These are phyloP conservation scores for Drosophila histrio DNA, from an alignment of 2,888 invertebrate species.

Conservation along the genomic window DNA sequence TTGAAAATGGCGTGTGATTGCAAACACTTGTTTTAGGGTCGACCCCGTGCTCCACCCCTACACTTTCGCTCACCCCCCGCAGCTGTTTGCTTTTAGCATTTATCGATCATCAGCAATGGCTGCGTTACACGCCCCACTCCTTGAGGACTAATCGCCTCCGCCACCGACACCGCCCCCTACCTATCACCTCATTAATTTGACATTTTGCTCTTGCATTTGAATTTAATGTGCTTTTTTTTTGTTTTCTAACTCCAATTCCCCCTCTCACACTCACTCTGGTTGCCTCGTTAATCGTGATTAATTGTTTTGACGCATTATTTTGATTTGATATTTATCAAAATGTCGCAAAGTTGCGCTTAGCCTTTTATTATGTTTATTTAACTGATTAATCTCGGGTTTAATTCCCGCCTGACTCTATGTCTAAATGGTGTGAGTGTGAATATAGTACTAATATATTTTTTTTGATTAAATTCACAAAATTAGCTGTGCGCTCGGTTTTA, in stretches of 20 bases:
- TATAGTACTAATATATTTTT: conserved; percentile 13
- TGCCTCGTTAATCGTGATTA: conserved; percentile 72
- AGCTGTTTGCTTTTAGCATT: conserved; percentile 57
- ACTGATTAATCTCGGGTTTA: conserved; percentile 64
- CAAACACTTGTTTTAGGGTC: conserved; percentile 63
- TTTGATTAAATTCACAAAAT: conserved; percentile 41
- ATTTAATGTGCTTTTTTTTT: conserved; percentile 26
- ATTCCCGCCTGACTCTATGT: neutral
- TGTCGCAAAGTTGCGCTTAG: conserved; percentile 73
- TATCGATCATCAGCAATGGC: conserved; percentile 65
- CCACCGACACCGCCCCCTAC: neutral
- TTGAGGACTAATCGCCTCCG: conserved; percentile 25
- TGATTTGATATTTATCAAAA: conserved; percentile 78
- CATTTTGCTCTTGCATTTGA: conserved; percentile 42
- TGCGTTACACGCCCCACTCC: neutral
- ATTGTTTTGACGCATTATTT: conserved; percentile 78
- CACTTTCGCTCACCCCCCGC: conserved; percentile 18
- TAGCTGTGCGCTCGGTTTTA: conserved; percentile 46
- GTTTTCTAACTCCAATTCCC: conserved; percentile 15
- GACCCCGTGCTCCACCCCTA: neutral
- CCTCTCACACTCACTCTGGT: neutral
- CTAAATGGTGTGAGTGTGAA: neutral
- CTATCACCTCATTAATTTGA: conserved; percentile 50
- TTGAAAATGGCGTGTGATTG: conserved; percentile 76
- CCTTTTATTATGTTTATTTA: conserved; percentile 76